A percentile compares a stretch with the other conserved stretches of the same genome.
phyloP scores from a whole-genome alignment of 2,888 invertebrate species.

The Myopa testacea region DNA sequence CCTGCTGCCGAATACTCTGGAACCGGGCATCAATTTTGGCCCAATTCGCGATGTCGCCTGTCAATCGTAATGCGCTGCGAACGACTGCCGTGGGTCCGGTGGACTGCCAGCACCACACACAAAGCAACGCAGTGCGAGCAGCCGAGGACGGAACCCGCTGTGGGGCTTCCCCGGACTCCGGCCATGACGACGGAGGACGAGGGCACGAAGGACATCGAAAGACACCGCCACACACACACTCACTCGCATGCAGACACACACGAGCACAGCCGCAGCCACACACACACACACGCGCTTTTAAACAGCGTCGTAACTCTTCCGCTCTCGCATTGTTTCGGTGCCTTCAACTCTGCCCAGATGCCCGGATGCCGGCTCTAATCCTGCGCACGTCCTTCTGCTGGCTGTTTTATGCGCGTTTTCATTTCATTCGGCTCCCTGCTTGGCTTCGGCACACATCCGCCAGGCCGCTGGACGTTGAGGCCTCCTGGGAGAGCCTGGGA shows the following conservation, averaged over 20 bases:
- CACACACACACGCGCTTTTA: constrained; percentile 5
- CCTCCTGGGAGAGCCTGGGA: neutral
- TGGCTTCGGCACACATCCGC: neutral
- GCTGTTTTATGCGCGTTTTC: constrained; percentile 24
- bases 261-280: neutral
- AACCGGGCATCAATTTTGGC: neutral
- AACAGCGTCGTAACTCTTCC: neutral
- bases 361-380: constrained; percentile 1
- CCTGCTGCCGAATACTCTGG: neutral
- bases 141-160: neutral
- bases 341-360: neutral
- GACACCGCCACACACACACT: neutral
- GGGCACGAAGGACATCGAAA: neutral
- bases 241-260: neutral
- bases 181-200: neutral
- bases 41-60: neutral
- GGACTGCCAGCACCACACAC: neutral
- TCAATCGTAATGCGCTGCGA: constrained; percentile 11
- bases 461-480: neutral
- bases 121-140: neutral
- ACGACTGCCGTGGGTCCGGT: neutral
- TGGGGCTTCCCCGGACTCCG: constrained; percentile 5
- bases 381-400: neutral
- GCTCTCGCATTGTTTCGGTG: neutral
- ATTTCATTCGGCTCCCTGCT: constrained; percentile 22